Base-by-base conservation (phyloP, 2,797 vertebrate genomes). In the Myotis myotis region DNA sequence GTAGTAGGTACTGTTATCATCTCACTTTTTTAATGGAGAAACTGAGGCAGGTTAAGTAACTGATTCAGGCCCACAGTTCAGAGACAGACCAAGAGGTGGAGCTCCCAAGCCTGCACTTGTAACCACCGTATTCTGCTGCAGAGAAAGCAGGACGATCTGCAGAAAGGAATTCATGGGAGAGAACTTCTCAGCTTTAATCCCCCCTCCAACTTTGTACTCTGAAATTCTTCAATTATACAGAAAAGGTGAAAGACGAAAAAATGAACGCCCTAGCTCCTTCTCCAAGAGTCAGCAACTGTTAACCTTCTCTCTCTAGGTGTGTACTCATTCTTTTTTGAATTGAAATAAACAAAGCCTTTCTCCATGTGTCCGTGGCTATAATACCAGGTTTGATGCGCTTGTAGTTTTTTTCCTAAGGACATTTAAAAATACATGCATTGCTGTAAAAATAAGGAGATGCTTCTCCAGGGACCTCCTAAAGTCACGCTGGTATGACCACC, bases 341-440 rank as follows among this genome's bases (percentile, higher is more conserved):
- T 38, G 66, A 97, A 90, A 72, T 57, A 92, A 87, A 87, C 53
- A 92, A 89, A 95, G 53, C 75, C 55, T 93, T 95, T 36, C 9
- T 47, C 90, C 84, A 55, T 20, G 70, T 71, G 89, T 86, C 86
- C 86, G 87, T 93, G 86, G 75, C 79, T 76, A 47, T 95, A 70
- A 78, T n/a, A 64, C 13, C 68, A 92, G 79, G 60, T 82, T 79
- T 79, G 75, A 87, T 53, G 30, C 57, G 44, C 78, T 70, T 80
- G 19, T 10, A 41, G 11, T 41, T 83, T 87, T 87, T 93, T 80
- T 38, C 68, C 68, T 78, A 79, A 74, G 71, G 68, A 70, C 25
- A 51, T 70, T 88, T 81, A 44, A 79, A 90, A 92, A 85, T 49
- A 51, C 95, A 83, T 66, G 15, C 41, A 68, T 80, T 25, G 7